phyloP scores from a whole-genome alignment of 2,888 invertebrate species.

The Lasioglossum villosulum region DNA sequence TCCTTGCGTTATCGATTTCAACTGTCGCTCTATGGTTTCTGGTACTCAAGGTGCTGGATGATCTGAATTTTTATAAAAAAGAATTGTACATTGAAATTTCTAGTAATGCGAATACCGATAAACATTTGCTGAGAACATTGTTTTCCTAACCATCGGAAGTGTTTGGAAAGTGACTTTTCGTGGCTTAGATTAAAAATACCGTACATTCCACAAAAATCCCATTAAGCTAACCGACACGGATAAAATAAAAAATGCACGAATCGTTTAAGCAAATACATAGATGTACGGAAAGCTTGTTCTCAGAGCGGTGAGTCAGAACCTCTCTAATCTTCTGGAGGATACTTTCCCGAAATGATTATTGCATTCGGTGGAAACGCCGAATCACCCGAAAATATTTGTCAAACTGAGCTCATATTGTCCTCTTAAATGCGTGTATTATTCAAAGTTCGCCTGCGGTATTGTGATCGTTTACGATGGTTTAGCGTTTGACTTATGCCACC shows the following conservation, averaged over 20 bases:
- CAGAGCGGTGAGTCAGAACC: background rate
- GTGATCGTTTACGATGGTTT: conserved; percentile 61
- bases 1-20: background rate
- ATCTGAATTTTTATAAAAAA: background rate
- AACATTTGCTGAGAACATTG: background rate
- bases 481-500: conserved; percentile 63
- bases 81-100: no score
- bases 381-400: conserved; percentile 46
- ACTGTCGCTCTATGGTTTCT: background rate
- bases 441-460: conserved; percentile 36
- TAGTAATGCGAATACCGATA: no score
- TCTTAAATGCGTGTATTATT: conserved; percentile 51
- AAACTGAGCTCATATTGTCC: conserved; percentile 43
- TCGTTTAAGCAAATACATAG: background rate
- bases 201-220: no score
- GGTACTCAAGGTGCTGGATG: background rate
- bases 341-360: conserved; percentile 50
- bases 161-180: no score
- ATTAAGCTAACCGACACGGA: no score
- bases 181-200: no score
- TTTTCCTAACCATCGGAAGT: background rate
- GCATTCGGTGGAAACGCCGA: background rate
- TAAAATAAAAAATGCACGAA: background rate
- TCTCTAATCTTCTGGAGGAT: background rate
- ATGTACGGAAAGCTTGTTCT: background rate